These are phyloP conservation scores for Acanthisitta chloris DNA, from an alignment of 2,113 vertebrate species.

Conservation along the genomic window DNA sequence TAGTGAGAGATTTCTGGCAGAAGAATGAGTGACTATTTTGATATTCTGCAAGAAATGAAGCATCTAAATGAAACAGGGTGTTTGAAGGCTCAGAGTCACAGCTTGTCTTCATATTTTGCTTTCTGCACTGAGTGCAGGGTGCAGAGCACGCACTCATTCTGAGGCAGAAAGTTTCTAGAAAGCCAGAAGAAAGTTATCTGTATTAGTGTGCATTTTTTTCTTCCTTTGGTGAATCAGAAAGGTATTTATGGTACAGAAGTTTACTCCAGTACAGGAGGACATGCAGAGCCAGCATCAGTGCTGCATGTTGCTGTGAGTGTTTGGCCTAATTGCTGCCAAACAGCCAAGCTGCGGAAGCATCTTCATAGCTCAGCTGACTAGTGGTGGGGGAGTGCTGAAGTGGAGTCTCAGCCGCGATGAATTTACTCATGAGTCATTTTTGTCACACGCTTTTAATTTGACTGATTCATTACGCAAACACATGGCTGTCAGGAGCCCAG, in stretches of 20 bases:
- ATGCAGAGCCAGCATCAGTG: not conserved
- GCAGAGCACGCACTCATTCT: not conserved
- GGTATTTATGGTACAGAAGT: not conserved
- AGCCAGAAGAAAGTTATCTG: not conserved
- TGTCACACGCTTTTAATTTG: conserved; percentile 62
- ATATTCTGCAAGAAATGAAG: not conserved
- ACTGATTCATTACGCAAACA: conserved; percentile 60
- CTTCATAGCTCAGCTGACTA: conserved; percentile 1
- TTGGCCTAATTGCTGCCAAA: conserved; percentile 36
- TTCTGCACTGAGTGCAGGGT: not conserved
- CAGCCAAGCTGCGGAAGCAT: not conserved
- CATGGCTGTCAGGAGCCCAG: conserved; percentile 58
- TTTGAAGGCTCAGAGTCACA: not conserved
- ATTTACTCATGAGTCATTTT: conserved; percentile 59
- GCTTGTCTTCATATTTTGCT: not conserved
- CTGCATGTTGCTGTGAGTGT: not conserved
- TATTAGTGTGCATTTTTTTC: not conserved
- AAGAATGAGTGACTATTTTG: not conserved
- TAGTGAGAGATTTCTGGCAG: not conserved
- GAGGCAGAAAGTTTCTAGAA: not conserved
- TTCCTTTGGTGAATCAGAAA: not conserved
- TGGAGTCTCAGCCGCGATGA: conserved; percentile 7
- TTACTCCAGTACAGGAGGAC: not conserved
- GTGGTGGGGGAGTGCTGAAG: conserved; percentile 43
- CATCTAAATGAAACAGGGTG: not conserved